Base-by-base conservation (phyloP, 2,888 invertebrate species). In the Dusona sp. region DNA sequence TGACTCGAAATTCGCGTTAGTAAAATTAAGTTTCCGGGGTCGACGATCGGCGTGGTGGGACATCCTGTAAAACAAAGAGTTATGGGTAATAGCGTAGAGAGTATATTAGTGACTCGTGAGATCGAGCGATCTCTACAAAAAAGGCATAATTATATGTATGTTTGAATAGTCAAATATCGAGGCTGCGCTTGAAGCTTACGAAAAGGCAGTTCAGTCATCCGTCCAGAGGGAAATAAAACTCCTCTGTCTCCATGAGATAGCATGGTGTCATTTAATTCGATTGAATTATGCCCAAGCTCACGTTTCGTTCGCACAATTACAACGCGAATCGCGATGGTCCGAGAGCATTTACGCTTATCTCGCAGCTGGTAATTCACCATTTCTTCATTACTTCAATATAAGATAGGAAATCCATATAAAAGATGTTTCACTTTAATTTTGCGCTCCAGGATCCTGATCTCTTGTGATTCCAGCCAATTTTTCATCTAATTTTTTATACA, bases 181-280 rank as follows among this genome's bases (percentile, higher is more conserved):
- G 61, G 94, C 93, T 61, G 96, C 97, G 0, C 93, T 97, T 68
- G 93, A 93, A 73, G 95, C 95, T 16, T 97, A 96, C 91, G 95
- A 95, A 88, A 93, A 94, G 86, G 96, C 96, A 0, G 95, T 95
- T 61, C 94, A 95, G n/a, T 95, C 95, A 77, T 95, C 96, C 6
- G 95, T 95, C n/a, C 96, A 96, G 90, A 94, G 96, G 54, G 96
- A 96, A 93, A 94, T 96, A 9, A 96, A 96, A 92, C 93, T 96
- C 22, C 94, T 96, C 68, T 96, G 96, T 88, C 92, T 95, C 48
- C 95, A 96, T 92, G 96, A 97, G 93, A 95, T 96, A 74, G 96
- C 96, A 74, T 97, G 96, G 96, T 96, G 96, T 90, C 95, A 96
- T 90, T 91, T 97, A 61, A 96, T 96, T 88, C 95, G 95, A 85